Base-by-base conservation (phyloP, 2,113 vertebrate species). In the Petromus typicus region DNA sequence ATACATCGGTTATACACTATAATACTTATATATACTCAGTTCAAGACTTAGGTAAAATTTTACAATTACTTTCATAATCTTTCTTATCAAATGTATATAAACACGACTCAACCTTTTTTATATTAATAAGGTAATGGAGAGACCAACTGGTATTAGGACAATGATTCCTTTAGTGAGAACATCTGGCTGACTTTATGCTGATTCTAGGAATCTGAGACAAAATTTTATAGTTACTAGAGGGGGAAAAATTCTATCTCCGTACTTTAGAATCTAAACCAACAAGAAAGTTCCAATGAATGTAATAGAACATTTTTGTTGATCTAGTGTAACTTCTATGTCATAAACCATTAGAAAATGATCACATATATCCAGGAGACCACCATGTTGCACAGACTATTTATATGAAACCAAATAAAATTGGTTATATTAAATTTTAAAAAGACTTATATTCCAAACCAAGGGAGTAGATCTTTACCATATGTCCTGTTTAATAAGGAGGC, bases 71-170 rank as follows among this genome's bases (percentile, higher is more conserved):
- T 66, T 66, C 14, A 69, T 43, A 43, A 85, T 64, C 10, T 75
- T 34, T 56, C 17, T 87, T 80, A 51, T 93, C 54, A 94, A 88
- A 66, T n/a, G 30, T 51, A 93, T 45, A 32, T 57, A 86, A 82
- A 43, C 0, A 40, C 4, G 78, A 57, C 57, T 2, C 11, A 80
- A 25, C 1, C 57, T 56, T 78, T 13, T 76, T 25, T 30, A 57
- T 64, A 61, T 54, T 89, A 82, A 37, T 51, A 79, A 73, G 6
- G 7, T 69, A 82, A n/a, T 85, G 8, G 20, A 82, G 27, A 34
- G 45, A 85, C 25, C 8, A 71, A 75, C 43, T 92, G 73, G 23
- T 79, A 83, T 54, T 94, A 32, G 63, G 40, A 51, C 34, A 59
- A 4, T 40, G 1, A 16, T 40, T n/a, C 32, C 34, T 75, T 48